Base-by-base conservation (phyloP, 2,888 invertebrate species). In the Eubasilissa splendida region DNA sequence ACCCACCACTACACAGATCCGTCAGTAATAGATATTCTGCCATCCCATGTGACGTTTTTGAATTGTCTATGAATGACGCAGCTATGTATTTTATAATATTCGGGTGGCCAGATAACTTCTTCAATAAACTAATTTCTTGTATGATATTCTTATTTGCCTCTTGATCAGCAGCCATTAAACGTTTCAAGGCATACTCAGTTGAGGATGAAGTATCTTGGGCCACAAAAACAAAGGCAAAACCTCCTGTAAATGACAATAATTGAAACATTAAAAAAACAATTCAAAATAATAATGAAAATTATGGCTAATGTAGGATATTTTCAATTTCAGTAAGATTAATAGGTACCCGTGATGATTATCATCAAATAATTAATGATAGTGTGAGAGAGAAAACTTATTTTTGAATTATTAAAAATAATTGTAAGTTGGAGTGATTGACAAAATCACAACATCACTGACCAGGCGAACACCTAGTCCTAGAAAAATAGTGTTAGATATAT, bases 201-300 rank as follows among this genome's bases (percentile, higher is more conserved):
- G 96, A 96, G 84, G 93, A 93, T 83, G 93, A 92, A 82, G 94
- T 89, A 90, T 98, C 98, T 92, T 97, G 97, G 85, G 97, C 98
- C 85, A 96, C 95, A 91, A 96, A 98, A 81, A 98, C 98, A 90
- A 97, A 95, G 82, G 97, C 98, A 92, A 97, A 98, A 84, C 98
- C 98, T 91, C 98, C 98, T 98, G 91, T 76, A 93, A 92, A 84
- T 76, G 42, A 42, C 76, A 79, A 76, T 1, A 63, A 68, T 52
- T 42, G 4, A 42, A 42, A 42, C 4, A 42, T 42, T 42, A 22
- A 22, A 22, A n/a, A 22, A 22, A 22, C 22, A 22, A 22, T 22
- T 22, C 22, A 22, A 22, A 22, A 22, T 22, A 22, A 22, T 22
- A 42, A 42, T 42, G 42, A 42, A 42, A 22, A 5, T 42, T 42